These are phyloP conservation scores for Automeris io DNA, from an alignment of 2,888 invertebrate genomes.

Conservation along the genomic window DNA sequence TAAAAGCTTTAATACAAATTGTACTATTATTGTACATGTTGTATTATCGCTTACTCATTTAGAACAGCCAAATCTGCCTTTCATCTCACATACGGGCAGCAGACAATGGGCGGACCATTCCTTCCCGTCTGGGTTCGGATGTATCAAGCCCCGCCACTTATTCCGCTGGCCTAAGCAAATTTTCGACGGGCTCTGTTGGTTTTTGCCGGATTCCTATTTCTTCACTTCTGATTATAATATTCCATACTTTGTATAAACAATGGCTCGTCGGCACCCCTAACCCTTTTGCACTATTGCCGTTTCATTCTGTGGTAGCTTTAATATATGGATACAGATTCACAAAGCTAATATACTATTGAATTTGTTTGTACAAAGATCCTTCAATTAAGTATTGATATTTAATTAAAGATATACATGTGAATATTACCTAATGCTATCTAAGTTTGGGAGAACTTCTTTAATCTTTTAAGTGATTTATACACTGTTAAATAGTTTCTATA, in stretches of 20 bases:
- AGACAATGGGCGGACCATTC: constrained; percentile 50
- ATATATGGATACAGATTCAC: constrained; percentile 39
- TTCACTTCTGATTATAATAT: constrained; percentile 77
- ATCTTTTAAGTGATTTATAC: too few species aligned
- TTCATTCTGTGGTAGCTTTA: constrained; percentile 31
- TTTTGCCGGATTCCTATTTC: constrained; percentile 74
- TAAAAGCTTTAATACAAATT: too few species aligned
- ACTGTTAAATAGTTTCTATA: too few species aligned
- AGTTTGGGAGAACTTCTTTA: too few species aligned
- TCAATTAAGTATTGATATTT: too few species aligned
- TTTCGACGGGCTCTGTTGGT: constrained; percentile 68
- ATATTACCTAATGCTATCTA: too few species aligned
- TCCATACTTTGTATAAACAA: constrained; percentile 75
- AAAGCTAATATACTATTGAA: neutral
- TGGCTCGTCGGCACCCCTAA: constrained; percentile 44
- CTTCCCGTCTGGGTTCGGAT: constrained; percentile 33
- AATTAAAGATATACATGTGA: too few species aligned
- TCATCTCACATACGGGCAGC: constrained; percentile 29
- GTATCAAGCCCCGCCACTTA: constrained; percentile 61
- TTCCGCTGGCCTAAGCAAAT: constrained; percentile 78
- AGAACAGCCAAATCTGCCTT: constrained; percentile 21
- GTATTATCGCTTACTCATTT: too few species aligned
- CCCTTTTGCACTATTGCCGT: constrained; percentile 71
- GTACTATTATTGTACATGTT: too few species aligned
- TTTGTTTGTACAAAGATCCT: too few species aligned